Percentiles rank a stretch among this genome's conserved stretches.
These are phyloP conservation scores for Eremobia ochroleuca DNA, from an alignment of 2,888 invertebrate genomes.

Conservation along the genomic window DNA sequence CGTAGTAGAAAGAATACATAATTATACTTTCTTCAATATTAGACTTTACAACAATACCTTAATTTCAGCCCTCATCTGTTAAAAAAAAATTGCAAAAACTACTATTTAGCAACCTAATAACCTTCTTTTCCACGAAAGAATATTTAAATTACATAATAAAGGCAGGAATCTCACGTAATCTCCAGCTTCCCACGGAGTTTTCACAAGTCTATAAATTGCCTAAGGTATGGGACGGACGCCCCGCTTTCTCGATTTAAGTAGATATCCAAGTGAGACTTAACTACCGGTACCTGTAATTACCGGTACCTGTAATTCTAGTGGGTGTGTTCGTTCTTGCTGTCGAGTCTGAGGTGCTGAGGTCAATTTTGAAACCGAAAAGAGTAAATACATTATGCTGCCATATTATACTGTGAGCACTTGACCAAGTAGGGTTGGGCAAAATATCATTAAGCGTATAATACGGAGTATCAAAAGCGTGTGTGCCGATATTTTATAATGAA, in stretches of 20 bases:
- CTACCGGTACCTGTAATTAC: constrained; percentile 19
- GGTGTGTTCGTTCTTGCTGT: constrained; percentile 4
- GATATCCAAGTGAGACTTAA: constrained; percentile 32
- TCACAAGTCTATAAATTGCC: constrained; percentile 51
- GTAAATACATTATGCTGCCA: neutral
- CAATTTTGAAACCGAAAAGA: neutral
- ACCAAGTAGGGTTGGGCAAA: neutral
- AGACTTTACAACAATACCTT: neutral
- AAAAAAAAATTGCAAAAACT: neutral
- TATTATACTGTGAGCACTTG: neutral
- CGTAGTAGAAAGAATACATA: too few relatives aligned
- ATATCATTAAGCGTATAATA: neutral
- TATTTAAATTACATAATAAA: constrained; percentile 34
- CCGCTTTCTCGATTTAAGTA: constrained; percentile 35
- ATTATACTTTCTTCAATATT: neutral
- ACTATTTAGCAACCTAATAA: neutral
- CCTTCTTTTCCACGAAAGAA: constrained; percentile 25
- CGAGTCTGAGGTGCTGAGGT: too few relatives aligned
- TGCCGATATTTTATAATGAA: too few relatives aligned
- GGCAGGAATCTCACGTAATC: constrained; percentile 35
- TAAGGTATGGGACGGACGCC: constrained; percentile 36
- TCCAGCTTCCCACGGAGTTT: constrained; percentile 31
- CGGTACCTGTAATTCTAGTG: constrained; percentile 6
- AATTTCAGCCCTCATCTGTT: neutral
- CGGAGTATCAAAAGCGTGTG: neutral